phyloP scores from a whole-genome alignment of 2,113 vertebrate genomes.

The Struthidea cinerea region DNA sequence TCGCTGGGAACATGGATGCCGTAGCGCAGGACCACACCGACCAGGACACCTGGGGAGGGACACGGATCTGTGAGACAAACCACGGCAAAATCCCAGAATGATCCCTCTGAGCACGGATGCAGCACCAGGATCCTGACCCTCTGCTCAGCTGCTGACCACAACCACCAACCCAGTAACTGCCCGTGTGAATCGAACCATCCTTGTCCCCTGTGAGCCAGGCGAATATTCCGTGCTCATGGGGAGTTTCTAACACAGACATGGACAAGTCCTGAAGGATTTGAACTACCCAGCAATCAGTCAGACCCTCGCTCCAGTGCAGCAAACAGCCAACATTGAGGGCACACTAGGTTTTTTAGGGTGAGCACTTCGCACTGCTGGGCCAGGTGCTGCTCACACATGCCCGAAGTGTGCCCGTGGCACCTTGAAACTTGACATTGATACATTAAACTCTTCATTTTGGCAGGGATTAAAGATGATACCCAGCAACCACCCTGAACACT shows the following conservation, averaged over 20 bases:
- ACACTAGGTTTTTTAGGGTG: rapidly evolving
- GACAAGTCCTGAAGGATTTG: neutral
- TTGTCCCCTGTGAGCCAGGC: rapidly evolving
- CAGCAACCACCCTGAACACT: neutral
- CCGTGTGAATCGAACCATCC: rapidly evolving
- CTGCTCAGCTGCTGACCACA: neutral
- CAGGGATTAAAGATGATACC: neutral
- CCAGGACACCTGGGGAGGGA: conserved; percentile 81
- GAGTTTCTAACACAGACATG: neutral
- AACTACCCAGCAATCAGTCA: neutral
- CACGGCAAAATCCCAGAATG: rapidly evolving
- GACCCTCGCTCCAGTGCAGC: neutral
- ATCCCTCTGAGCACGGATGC: neutral
- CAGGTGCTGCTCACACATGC: neutral
- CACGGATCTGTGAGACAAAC: neutral
- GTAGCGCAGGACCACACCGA: conserved; percentile 90
- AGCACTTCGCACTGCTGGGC: neutral
- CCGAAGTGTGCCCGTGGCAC: neutral
- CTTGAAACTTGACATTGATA: neutral
- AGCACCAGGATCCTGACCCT: neutral
- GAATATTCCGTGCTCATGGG: rapidly evolving
- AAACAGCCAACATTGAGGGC: rapidly evolving
- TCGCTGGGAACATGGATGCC: conserved; percentile 90
- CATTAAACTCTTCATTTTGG: neutral
- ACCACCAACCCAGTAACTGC: neutral